Evolutionary conservation across 2,797 vertebrate species (phyloP).

Genomic region (Carduelis carduelis): DNA sequence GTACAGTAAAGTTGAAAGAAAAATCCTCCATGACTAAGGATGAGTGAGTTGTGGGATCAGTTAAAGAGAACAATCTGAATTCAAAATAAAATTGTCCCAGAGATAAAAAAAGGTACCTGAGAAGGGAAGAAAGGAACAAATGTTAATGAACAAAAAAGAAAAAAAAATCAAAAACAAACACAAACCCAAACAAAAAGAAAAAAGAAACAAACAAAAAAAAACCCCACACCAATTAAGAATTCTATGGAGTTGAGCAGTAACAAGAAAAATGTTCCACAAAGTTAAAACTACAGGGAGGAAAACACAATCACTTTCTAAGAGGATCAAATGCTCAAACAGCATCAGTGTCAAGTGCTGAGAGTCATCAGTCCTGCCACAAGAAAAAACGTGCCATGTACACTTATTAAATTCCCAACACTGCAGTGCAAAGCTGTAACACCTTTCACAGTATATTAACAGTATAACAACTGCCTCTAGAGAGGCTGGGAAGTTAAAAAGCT

Average conservation of each 20-base stretch:
- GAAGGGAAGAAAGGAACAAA: too few relatives aligned
- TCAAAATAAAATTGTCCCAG: not conserved
- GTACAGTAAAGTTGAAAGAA: not conserved
- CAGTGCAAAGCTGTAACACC: not conserved
- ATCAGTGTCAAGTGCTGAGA: not conserved
- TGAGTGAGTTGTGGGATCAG: not conserved
- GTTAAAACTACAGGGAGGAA: not conserved
- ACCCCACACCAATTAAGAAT: rapidly evolving
- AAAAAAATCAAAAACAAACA: too few relatives aligned
- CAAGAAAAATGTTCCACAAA: not conserved
- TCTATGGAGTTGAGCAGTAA: not conserved
- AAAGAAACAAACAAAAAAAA: not conserved
- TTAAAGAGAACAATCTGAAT: not conserved
- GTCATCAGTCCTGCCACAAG: not conserved
- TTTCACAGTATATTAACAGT: not conserved
- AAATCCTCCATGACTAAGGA: not conserved
- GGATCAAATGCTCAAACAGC: not conserved
- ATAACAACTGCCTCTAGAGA: not conserved
- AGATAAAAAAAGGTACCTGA: not conserved
- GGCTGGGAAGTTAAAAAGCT: not conserved
- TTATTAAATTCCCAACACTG: not conserved
- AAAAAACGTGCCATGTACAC: not conserved
- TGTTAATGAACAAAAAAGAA: too few relatives aligned
- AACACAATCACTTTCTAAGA: not conserved
- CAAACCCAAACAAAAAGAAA: too few relatives aligned